A percentile compares a stretch with the other conserved stretches of the same genome.
These are phyloP conservation scores for Dysidea cf. avara DNA, from an alignment of 37 sponge, comb jelly and placozoan species.

Conservation along the genomic window DNA sequence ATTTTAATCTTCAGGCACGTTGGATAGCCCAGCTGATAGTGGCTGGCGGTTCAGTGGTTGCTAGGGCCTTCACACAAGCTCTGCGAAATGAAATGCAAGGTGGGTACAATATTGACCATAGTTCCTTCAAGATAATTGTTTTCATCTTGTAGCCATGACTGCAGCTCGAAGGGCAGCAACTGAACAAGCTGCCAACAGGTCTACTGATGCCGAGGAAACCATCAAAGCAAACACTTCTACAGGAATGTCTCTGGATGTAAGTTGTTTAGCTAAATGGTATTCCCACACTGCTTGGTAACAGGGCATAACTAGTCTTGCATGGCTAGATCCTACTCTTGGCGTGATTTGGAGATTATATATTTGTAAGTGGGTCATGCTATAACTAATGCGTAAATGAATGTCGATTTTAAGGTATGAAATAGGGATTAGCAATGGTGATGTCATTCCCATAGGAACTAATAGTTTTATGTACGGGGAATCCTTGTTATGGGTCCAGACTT, in stretches of 20 bases:
- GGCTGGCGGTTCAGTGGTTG: constrained; percentile 70
- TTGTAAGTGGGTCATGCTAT: too few relatives aligned
- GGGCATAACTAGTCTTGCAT: too few relatives aligned
- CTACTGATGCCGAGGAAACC: constrained; percentile 44
- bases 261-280: neutral
- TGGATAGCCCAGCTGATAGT: constrained; percentile 81
- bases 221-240: constrained; percentile 57
- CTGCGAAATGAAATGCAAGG: constrained; percentile 80
- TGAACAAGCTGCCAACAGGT: constrained; percentile 37
- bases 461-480: too few relatives aligned
- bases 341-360: too few relatives aligned
- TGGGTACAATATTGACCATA: constrained; percentile 9
- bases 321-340: too few relatives aligned
- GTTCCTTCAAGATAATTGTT: too few relatives aligned
- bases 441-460: too few relatives aligned
- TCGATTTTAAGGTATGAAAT: too few relatives aligned
- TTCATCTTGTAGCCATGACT: constrained; percentile 17
- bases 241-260: constrained; percentile 68
- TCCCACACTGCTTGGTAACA: neutral
- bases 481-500: too few relatives aligned
- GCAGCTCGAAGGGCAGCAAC: constrained; percentile 47
- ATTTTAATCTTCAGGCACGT: constrained; percentile 50
- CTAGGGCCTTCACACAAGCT: constrained; percentile 79
- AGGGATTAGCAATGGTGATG: too few relatives aligned
- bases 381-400: too few relatives aligned